phyloP scores from a whole-genome alignment of 1,140 invertebrate species.

The Drosophila parabipectinata region DNA sequence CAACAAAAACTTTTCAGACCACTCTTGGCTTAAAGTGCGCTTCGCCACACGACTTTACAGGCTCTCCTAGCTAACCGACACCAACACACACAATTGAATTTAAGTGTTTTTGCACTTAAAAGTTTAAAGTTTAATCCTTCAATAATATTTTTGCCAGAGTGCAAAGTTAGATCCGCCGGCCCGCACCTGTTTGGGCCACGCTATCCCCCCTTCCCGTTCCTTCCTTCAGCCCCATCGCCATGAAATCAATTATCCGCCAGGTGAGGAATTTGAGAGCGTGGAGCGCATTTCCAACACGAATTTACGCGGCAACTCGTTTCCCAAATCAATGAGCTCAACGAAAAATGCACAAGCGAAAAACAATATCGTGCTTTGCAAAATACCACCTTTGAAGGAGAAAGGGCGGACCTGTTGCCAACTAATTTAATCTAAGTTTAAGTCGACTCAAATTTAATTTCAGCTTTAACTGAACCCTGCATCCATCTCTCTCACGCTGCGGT shows the following conservation, averaged over 20 bases:
- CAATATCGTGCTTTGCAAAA: neutral
- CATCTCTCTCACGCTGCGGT: constrained; percentile 35
- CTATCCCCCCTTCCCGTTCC: neutral
- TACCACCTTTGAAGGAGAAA: neutral
- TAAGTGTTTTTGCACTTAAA: constrained; percentile 80
- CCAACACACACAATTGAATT: constrained; percentile 68
- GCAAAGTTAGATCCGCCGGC: constrained; percentile 65
- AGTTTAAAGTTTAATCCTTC: constrained; percentile 81
- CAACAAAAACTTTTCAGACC: constrained; percentile 67
- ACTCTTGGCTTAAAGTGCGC: constrained; percentile 63
- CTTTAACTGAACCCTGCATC: constrained; percentile 5
- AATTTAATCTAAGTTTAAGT: constrained; percentile 10
- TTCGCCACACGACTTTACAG: constrained; percentile 47
- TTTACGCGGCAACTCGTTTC: constrained; percentile 37
- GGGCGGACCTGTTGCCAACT: neutral
- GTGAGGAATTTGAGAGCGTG: constrained; percentile 13
- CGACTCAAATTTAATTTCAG: constrained; percentile 27
- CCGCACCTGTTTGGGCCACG: constrained; percentile 5
- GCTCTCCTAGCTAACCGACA: constrained; percentile 28
- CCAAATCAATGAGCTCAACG: constrained; percentile 29
- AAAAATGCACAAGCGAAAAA: neutral
- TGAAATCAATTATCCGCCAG: constrained; percentile 63
- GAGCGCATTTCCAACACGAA: constrained; percentile 14
- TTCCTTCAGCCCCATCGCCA: neutral
- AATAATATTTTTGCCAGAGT: constrained; percentile 76